Conservation (phyloP, 2,888 invertebrate species). For the Chouioia cunea region DNA sequence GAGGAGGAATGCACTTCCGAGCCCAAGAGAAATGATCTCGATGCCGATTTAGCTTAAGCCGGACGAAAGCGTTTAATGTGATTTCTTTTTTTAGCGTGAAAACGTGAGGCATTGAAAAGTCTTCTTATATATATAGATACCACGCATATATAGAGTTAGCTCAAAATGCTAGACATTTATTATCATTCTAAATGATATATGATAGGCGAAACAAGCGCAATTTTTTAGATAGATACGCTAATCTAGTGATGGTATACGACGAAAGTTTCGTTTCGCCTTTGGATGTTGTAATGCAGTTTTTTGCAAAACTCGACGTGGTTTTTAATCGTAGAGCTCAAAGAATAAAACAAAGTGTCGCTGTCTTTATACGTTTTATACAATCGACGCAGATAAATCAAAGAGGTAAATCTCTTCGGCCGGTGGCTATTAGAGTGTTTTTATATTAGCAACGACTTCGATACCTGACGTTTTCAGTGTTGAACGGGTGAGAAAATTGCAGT, state of each 20-base stretch:
- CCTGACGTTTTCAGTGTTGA: slow-evolving; percentile 36
- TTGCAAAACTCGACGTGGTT: no score
- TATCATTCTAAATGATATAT: no score
- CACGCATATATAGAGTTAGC: no score
- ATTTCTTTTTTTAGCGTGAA: slow-evolving; percentile 32
- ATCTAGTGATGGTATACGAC: no score
- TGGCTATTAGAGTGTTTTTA: slow-evolving; percentile 12
- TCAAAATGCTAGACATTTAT: no score
- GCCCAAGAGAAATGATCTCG: slow-evolving; percentile 49
- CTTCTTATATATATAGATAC: no score
- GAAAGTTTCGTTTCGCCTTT: no score
- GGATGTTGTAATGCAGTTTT: no score
- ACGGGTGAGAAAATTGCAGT: slow-evolving; percentile 29
- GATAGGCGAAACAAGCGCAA: no score
- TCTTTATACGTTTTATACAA: slow-evolving; percentile 21
- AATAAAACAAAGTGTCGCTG: not conserved
- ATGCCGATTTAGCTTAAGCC: slow-evolving; percentile 43
- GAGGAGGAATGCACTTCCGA: slow-evolving; percentile 42
- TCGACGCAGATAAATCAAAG: slow-evolving; percentile 37
- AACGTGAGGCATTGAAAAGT: slow-evolving; percentile 34
- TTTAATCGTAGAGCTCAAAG: slow-evolving; percentile 13
- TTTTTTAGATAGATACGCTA: no score
- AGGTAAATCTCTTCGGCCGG: slow-evolving; percentile 4
- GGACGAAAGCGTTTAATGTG: no score
- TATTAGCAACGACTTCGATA: slow-evolving; percentile 28